These are phyloP conservation scores for Pterostichus madidus DNA, from an alignment of 2,888 invertebrate genomes.

Conservation along the genomic window DNA sequence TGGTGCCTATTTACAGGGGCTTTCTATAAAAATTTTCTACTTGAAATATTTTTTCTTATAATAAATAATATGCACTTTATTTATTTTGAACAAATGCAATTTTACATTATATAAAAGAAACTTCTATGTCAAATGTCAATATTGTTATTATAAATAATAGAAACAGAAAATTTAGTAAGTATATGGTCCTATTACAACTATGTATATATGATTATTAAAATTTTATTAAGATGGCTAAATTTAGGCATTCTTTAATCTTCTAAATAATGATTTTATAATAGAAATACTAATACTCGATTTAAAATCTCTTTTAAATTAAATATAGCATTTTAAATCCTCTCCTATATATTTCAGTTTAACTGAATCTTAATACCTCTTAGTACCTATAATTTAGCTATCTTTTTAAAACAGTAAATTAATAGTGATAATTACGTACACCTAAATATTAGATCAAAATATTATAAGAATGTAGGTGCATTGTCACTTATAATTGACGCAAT, in stretches of 20 bases:
- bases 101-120: constrained; percentile 19
- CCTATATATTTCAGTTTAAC: too few species aligned
- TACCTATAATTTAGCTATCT: constrained; percentile 44
- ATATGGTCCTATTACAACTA: constrained; percentile 29
- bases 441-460: constrained; percentile 46
- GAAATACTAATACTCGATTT: background rate
- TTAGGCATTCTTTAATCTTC: background rate
- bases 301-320: constrained; percentile 2
- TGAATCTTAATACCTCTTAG: too few species aligned
- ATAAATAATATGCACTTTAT: background rate
- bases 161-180: constrained; percentile 36
- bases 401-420: constrained; percentile 26
- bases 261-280: constrained; percentile 1
- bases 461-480: constrained; percentile 47
- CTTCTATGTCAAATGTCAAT: constrained; percentile 46
- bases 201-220: constrained; percentile 23
- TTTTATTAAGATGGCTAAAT: constrained; percentile 37
- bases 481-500: constrained; percentile 58
- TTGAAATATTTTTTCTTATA: background rate
- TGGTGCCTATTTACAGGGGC: constrained; percentile 34
- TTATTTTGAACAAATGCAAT: constrained; percentile 10
- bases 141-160: constrained; percentile 50
- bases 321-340: background rate
- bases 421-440: constrained; percentile 43
- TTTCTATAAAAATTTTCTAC: background rate